Conservation (phyloP, 2,888 invertebrate genomes). For the Leucophenga montana region DNA sequence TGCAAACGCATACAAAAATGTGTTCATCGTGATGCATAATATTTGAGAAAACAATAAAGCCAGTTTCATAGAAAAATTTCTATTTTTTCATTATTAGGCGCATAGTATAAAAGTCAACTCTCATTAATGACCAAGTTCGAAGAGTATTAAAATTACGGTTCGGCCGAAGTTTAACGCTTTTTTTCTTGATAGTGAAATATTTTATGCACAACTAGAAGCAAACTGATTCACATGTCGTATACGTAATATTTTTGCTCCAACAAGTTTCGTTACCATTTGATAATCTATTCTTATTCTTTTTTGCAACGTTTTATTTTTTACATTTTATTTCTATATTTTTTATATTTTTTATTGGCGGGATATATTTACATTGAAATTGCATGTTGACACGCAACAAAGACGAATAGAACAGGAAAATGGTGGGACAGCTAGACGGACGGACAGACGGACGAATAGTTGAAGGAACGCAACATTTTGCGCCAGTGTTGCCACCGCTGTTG, state of each 20-base stretch:
- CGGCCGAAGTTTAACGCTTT: too few species aligned
- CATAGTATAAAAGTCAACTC: too few species aligned
- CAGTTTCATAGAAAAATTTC: too few species aligned
- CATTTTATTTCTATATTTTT: constrained; percentile 18
- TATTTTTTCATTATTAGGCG: too few species aligned
- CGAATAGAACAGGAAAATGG: constrained; percentile 31
- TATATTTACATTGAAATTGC: constrained; percentile 69
- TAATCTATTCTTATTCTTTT: constrained; percentile 61
- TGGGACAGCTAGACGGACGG: too few species aligned
- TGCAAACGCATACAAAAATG: too few species aligned
- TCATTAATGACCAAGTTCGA: too few species aligned
- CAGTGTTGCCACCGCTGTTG: constrained; percentile 36
- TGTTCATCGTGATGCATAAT: too few species aligned
- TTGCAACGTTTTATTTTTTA: constrained; percentile 49
- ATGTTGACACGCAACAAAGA: constrained; percentile 71
- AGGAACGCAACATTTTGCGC: constrained; percentile 21
- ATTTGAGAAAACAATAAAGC: too few species aligned
- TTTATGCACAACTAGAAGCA: constrained; percentile 13
- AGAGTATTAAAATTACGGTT: too few species aligned
- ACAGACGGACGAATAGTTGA: background rate
- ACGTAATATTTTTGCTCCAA: constrained; percentile 47
- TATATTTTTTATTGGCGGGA: constrained; percentile 28
- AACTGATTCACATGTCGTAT: constrained; percentile 54
- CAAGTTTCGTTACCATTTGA: constrained; percentile 51
- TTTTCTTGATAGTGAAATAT: too few species aligned